Evolutionary conservation across 92 coral and sea anemone species (phyloP), one percentile per base, ranked within the genome.

Genomic region (Metridium senile): DNA sequence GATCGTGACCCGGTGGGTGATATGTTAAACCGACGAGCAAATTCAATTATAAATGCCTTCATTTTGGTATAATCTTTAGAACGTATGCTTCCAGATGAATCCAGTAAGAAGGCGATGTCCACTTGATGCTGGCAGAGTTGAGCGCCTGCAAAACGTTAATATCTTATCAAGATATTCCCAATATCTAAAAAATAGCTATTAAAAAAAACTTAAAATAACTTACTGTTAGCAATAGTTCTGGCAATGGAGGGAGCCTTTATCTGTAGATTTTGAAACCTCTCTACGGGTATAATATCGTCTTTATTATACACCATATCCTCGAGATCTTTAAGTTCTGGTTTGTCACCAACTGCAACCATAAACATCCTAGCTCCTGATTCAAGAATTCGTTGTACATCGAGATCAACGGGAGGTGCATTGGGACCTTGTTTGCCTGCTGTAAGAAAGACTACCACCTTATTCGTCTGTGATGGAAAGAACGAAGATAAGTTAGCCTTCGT

Each of bases 1-100:
- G 79, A 89, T 28, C 84, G 84, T 30, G 87, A 82, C 18, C 88
- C 93, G 43, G 71, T 33, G n/a, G 85, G 83, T 34, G 90, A 89
- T 62, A 89, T 80, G 25, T 78, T 81, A 28, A 89, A 85, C 21
- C 78, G 59, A 26, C 76, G 79, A 18, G 88, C 82, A 22, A 80
- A 28, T 18, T 81, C 58, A 16, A 77, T 59, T 0, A 85, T 89
- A 11, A 86, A 89, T n/a, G 78, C 35, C 43, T 89, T 89, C 26
- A 80, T 79, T 27, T 82, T 65, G 19, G 29, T 72, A 67, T 85
- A 89, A 52, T 77, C 80, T 1, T 68, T 61, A 13, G 81, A 67
- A 43, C 80, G 71, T 52, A 89, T 76, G 74, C 84, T 83, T 21
- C 88, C 85, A 21, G 94, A 89, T 10, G 90, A 82, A 56, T 89